Evolutionary conservation across 2,797 vertebrate species (phyloP).

Genomic region (Heteromormyrus szaboi): DNA sequence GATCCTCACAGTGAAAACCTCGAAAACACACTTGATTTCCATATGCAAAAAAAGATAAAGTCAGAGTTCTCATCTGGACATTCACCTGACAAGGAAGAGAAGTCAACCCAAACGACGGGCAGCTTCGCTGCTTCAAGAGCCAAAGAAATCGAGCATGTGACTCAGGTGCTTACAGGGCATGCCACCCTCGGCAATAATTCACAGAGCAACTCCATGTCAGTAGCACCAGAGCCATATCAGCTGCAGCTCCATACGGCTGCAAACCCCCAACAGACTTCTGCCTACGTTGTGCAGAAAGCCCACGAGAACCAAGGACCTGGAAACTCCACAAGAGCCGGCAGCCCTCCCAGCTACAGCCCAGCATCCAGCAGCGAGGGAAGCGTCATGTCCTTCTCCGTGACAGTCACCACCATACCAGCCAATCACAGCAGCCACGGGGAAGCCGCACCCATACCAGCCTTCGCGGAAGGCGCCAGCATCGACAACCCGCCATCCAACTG

Average conservation of each 20-base stretch:
- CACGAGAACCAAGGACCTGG: slow-evolving; percentile 63
- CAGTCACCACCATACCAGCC: slow-evolving; percentile 90
- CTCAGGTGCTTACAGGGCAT: slow-evolving; percentile 64
- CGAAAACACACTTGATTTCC: slow-evolving; percentile 29
- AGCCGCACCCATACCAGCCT: slow-evolving; percentile 72
- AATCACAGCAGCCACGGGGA: slow-evolving; percentile 60
- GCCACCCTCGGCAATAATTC: slow-evolving; percentile 55
- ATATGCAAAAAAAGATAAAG: slow-evolving; percentile 46
- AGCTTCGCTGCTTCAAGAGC: slow-evolving; percentile 49
- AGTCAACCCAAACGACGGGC: slow-evolving; percentile 29
- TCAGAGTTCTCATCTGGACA: slow-evolving; percentile 48
- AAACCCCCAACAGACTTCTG: slow-evolving; percentile 59
- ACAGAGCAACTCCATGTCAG: slow-evolving; percentile 45
- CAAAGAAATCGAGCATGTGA: slow-evolving; percentile 66
- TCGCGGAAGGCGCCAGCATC: slow-evolving; percentile 64
- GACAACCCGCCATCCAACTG: slow-evolving; percentile 87
- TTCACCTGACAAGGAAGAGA: slow-evolving; percentile 44
- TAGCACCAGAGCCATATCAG: slow-evolving; percentile 54
- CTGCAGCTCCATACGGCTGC: slow-evolving; percentile 15
- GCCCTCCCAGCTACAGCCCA: slow-evolving; percentile 49
- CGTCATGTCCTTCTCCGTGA: slow-evolving; percentile 96
- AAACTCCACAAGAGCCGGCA: slow-evolving; percentile 48
- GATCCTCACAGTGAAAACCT: slow-evolving; percentile 22
- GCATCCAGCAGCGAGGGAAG: slow-evolving; percentile 68
- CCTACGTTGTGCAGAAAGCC: slow-evolving; percentile 57